Percentiles rank a stretch among this genome's conserved stretches.
Evolutionary conservation across 1,140 invertebrate genomes (phyloP).

Genomic region (Calliopsis andreniformis): DNA sequence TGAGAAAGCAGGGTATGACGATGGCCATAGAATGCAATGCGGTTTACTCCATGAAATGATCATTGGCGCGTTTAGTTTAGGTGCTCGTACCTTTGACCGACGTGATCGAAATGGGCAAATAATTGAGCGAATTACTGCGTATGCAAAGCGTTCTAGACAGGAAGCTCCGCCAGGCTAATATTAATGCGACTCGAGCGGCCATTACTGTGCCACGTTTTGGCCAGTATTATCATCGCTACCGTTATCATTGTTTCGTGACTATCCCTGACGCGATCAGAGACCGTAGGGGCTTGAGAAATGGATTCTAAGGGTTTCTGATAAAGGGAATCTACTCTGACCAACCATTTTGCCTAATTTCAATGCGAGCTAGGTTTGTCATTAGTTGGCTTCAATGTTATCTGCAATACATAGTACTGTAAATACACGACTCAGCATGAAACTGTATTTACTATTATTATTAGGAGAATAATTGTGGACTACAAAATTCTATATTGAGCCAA

Average conservation of each 20-base stretch:
- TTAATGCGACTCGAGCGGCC: slow-evolving; percentile 23
- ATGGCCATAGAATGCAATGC: neutral
- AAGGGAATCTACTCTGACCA: neutral
- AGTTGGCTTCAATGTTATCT: too few species aligned
- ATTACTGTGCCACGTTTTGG: slow-evolving; percentile 17
- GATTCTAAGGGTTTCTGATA: neutral
- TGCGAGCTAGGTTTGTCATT: too few species aligned
- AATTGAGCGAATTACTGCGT: slow-evolving; percentile 41
- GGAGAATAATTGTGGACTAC: too few species aligned
- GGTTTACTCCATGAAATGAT: slow-evolving; percentile 20
- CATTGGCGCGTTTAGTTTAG: slow-evolving; percentile 29
- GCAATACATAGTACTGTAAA: too few species aligned
- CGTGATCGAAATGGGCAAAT: slow-evolving; percentile 42
- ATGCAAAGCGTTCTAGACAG: slow-evolving; percentile 24
- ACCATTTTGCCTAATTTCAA: neutral
- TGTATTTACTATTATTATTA: too few species aligned
- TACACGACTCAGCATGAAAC: too few species aligned
- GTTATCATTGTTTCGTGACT: slow-evolving; percentile 9
- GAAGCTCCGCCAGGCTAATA: slow-evolving; percentile 11
- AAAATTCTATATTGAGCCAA: too few species aligned
- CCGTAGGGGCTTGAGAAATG: neutral
- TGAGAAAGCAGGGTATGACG: neutral
- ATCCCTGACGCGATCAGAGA: neutral
- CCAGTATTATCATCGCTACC: neutral
- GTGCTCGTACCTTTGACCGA: slow-evolving; percentile 17